A percentile compares a stretch with the other conserved stretches of the same genome.
phyloP scores from a whole-genome alignment of 2,113 vertebrate genomes.

The Sarotherodon lohbergeri region DNA sequence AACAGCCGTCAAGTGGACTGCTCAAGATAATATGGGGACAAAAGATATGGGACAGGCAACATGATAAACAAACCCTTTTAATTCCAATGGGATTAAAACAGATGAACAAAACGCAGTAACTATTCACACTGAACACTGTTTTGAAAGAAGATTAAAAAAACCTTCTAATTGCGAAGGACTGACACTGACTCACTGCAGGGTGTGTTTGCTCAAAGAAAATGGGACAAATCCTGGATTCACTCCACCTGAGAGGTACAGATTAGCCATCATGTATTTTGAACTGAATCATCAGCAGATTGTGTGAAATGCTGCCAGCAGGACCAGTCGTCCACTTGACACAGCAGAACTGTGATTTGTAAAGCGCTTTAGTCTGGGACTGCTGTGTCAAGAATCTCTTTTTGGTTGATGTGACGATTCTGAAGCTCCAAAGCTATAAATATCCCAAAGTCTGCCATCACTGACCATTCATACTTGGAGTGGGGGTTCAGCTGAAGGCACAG shows the following conservation, averaged over 20 bases:
- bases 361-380: neutral
- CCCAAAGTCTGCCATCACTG: neutral
- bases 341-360: neutral
- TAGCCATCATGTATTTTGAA: slow-evolving; percentile 1
- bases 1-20: neutral
- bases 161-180: neutral
- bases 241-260: neutral
- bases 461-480: neutral
- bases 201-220: neutral
- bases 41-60: neutral
- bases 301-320: neutral
- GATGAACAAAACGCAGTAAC: neutral
- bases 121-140: neutral
- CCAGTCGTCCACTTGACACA: slow-evolving; percentile 49
- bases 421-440: neutral
- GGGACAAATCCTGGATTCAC: neutral
- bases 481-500: neutral
- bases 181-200: neutral
- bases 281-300: neutral
- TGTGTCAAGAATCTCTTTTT: slow-evolving; percentile 6
- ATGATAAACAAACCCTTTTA: neutral
- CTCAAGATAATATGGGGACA: neutral
- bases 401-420: neutral
- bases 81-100: neutral
- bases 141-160: neutral